These are phyloP conservation scores for Polyploca ridens DNA, from an alignment of 2,888 invertebrate genomes.

Conservation along the genomic window DNA sequence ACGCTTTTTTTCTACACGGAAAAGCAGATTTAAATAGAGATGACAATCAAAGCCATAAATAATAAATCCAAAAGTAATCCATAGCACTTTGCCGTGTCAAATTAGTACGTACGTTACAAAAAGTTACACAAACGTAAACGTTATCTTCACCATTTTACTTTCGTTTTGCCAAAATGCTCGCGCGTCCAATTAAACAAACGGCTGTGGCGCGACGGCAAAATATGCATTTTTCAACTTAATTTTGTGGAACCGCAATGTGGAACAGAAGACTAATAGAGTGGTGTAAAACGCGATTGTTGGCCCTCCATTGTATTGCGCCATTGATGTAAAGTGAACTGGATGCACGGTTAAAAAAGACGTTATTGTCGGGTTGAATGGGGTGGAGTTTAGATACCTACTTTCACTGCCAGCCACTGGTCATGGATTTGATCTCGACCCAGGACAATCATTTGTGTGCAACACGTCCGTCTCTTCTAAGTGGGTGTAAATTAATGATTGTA, in stretches of 20 bases:
- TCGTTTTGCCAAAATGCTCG: constrained; percentile 6
- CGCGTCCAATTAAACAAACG: constrained; percentile 20
- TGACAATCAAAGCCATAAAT: too few species aligned
- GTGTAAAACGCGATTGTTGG: constrained; percentile 33
- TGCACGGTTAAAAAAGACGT: not conserved
- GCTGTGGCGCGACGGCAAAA: constrained; percentile 10
- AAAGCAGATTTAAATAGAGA: too few species aligned
- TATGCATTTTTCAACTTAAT: constrained; percentile 18
- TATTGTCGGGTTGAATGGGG: too few species aligned
- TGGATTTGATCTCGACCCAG: too few species aligned
- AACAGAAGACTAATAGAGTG: constrained; percentile 25
- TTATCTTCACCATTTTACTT: not conserved
- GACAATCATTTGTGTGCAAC: too few species aligned
- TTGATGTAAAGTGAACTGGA: constrained; percentile 21
- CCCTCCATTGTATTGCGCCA: constrained; percentile 39
- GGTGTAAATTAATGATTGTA: not conserved
- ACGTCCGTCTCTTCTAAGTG: not conserved
- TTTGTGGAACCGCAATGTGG: constrained; percentile 8
- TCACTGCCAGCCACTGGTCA: too few species aligned
- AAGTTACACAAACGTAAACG: not conserved
- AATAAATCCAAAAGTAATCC: too few species aligned
- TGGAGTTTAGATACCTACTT: too few species aligned
- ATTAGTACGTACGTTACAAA: not conserved
- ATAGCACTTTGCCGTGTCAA: not conserved
- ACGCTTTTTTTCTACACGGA: too few species aligned